Evolutionary conservation across 2,797 vertebrate species (phyloP).

Genomic region (Cyclopterus lumpus): DNA sequence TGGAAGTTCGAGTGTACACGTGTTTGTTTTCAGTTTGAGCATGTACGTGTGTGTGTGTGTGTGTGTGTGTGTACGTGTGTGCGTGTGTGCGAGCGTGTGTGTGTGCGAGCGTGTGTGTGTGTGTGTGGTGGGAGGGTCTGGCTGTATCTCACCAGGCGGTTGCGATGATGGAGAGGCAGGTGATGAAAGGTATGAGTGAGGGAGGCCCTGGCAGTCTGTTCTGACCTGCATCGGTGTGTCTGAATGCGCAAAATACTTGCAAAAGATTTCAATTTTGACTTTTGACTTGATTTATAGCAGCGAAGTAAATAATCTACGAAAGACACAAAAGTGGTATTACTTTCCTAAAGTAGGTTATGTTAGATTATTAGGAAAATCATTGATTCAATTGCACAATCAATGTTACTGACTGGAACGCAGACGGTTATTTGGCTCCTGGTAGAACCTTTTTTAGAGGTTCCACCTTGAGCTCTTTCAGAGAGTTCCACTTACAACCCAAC

Average conservation of each 20-base stretch:
- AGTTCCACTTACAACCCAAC: too few relatives aligned
- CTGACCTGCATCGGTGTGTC: slow-evolving; percentile 22
- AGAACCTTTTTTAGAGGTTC: background rate
- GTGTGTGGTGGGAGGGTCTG: slow-evolving; percentile 33
- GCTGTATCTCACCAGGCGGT: slow-evolving; percentile 49
- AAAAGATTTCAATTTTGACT: background rate
- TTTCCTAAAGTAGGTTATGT: background rate
- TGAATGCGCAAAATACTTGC: slow-evolving; percentile 11
- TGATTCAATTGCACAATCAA: background rate
- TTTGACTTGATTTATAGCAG: background rate
- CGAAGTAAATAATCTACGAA: background rate
- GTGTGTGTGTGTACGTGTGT: slow-evolving; percentile 14
- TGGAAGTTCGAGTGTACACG: slow-evolving; percentile 21
- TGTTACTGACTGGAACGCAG: background rate
- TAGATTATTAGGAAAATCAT: background rate
- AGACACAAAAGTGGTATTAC: background rate
- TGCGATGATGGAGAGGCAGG: slow-evolving; percentile 58
- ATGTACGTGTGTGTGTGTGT: slow-evolving; percentile 1
- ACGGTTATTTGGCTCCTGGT: background rate
- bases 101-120: slow-evolving; percentile 24
- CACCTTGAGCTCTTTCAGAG: background rate
- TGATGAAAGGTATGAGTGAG: slow-evolving; percentile 74
- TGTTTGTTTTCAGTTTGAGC: slow-evolving; percentile 3
- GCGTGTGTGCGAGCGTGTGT: slow-evolving; percentile 5
- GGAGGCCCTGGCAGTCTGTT: slow-evolving; percentile 39